Percentiles rank a stretch among this genome's conserved stretches.
Evolutionary conservation across 2,113 vertebrate genomes (phyloP).

Genomic region (Connochaetes taurinus): DNA sequence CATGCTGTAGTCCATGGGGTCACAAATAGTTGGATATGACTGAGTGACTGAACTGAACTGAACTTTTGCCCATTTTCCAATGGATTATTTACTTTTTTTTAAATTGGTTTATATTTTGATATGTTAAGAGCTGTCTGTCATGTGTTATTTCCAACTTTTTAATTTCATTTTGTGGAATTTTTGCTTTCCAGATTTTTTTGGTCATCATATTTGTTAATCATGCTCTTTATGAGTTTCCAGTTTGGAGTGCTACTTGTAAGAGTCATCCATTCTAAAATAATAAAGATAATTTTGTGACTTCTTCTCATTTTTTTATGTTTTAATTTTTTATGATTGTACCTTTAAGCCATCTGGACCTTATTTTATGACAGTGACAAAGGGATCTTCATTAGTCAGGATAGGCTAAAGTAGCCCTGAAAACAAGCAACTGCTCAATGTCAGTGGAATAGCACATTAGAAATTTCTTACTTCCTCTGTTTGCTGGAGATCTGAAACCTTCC

Average conservation of each 20-base stretch:
- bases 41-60: not conserved
- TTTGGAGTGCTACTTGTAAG: not conserved
- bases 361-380: not conserved
- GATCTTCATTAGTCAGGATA: not conserved
- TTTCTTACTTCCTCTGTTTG: not conserved
- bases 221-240: not conserved
- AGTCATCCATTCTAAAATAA: not conserved
- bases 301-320: not conserved
- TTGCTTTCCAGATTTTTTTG: not conserved
- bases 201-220: not conserved
- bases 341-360: not conserved
- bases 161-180: not conserved
- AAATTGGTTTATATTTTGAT: not conserved
- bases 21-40: not conserved
- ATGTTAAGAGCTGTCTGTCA: not conserved
- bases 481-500: not conserved
- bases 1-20: rapidly evolving
- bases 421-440: not conserved
- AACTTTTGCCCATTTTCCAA: not conserved
- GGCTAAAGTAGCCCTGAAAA: not conserved
- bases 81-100: not conserved
- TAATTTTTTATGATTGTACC: not conserved
- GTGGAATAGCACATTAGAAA: not conserved
- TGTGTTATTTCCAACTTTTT: not conserved
- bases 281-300: not conserved